These are phyloP conservation scores for Oligia latruncula DNA, from an alignment of 2,888 invertebrate species.

Conservation along the genomic window DNA sequence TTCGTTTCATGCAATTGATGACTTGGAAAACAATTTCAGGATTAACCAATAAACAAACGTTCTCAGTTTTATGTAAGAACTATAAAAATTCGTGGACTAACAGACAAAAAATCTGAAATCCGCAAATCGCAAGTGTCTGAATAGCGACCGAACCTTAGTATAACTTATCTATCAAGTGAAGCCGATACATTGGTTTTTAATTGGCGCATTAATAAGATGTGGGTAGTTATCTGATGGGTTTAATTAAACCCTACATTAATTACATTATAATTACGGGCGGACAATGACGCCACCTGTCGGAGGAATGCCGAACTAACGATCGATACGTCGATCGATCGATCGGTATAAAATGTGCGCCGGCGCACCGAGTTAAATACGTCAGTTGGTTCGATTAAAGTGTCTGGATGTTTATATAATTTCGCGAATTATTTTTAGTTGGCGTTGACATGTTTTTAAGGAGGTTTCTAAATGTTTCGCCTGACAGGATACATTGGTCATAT, in stretches of 20 bases:
- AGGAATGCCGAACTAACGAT: constrained; percentile 83
- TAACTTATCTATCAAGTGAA: constrained; percentile 57
- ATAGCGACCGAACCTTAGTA: constrained; percentile 12
- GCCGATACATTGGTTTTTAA: constrained; percentile 73
- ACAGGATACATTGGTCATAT: not conserved
- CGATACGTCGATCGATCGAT: constrained; percentile 66
- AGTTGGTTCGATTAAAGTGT: constrained; percentile 59
- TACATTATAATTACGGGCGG: constrained; percentile 86
- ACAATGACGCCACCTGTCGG: constrained; percentile 86
- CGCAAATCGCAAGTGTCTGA: not conserved
- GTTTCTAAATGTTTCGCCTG: not conserved
- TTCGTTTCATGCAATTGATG: not conserved
- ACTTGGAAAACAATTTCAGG: not conserved
- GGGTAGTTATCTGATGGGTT: constrained; percentile 82
- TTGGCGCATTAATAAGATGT: constrained; percentile 84
- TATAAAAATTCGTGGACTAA: not conserved
- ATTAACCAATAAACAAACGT: not conserved
- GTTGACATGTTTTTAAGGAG: constrained; percentile 27
- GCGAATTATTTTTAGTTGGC: constrained; percentile 23
- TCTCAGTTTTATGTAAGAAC: not conserved
- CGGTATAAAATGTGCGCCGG: constrained; percentile 60
- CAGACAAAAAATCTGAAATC: constrained; percentile 13
- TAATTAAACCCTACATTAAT: constrained; percentile 87
- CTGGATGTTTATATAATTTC: constrained; percentile 55
- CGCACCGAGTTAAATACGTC: constrained; percentile 59